Evolutionary conservation across 92 coral and sea anemone species (phyloP), one percentile per base, ranked within the genome.

Genomic region (Actinostola sp.): DNA sequence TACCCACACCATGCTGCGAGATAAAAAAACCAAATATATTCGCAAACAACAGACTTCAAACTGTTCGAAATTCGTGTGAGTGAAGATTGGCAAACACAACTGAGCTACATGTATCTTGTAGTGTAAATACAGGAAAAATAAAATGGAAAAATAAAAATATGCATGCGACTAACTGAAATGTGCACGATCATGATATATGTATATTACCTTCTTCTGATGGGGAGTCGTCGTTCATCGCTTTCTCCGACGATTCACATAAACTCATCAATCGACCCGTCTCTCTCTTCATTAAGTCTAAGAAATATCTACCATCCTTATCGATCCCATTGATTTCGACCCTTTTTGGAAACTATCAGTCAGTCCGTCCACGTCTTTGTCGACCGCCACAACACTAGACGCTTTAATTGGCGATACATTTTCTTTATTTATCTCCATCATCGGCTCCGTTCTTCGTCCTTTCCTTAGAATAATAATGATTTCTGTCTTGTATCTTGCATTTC

Each of bases 291-390:
- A 91, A 54, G 57, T 88, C 90, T 35, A 91, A 80, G 71, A 91
- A 91, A 76, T 91, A 80, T 45, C 90, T 82, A 13, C 97, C 97
- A 69, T 91, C 97, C 54, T 87, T 91, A 28, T 91, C 97, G 23
- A 75, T 55, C 32, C 77, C 87, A 64, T 82, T 82, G 70, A 88
- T 54, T 5, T 73, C 65, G 20, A 87, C 85, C 44, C 80, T 72
- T 85, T 91, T 49, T 91, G 90, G 63, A 91, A 91, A 56, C 86
- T 78, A 61, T 88, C 88, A 32, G 78, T 73, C 59, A 90, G 76
- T 42, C 82, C 61, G 31, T 87, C 92, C 32, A 87, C 51, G 20
- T 53, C 60, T 20, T 53, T 84, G 74, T 46, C 35, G 46, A 48
- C 78, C 49, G 76, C 88, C n/a, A 53, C 42, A 17, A 61, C 71